Base-by-base conservation (phyloP, 2,888 invertebrate genomes). In the Rotaria socialis region DNA sequence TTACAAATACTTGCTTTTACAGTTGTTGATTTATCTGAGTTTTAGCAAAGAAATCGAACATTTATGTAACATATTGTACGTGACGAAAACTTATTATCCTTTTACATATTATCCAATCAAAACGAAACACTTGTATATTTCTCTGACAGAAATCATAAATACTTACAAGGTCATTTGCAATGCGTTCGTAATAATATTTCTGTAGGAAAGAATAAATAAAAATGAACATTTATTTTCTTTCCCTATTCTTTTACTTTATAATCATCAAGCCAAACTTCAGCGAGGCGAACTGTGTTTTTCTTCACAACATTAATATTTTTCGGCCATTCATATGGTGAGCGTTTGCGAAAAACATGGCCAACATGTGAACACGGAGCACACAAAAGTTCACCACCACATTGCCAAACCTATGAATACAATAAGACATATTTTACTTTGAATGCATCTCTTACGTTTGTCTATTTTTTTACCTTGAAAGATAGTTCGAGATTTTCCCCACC, bases 311-410 rank as follows among this genome's bases (percentile, higher is more conserved):
- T 98, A 85, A 97, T 96, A 85, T 97, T 97, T 80, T 94, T 94
- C 88, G 96, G 93, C 99, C 98, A 99, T 92, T 97, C 96, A 92
- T 99, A 99, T 0, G 98, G 98, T 24, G 96, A 96, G 87, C 98
- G 93, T 91, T 97, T 98, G 88, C 99, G 93, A 93, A 99, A 99
- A 90, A 99, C 97, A 92, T 99, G 99, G 7, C 99, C 99, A 75
- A 99, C 98, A 92, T 98, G 98, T 11, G 97, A 97, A 91, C 99
- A 99, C 2, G 98, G 98, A 50, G 98, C 94, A 88, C 98, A 98
- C 92, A 99, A 97, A 88, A 99, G 92, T 0, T 95, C 96, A 84
- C 99, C 99, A 86, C 98, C 98, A 90, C 99, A 99, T 99, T 99
- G 99, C 99, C 99, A 99, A 89, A 93, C 93, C 92, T 97, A 80